phyloP scores from a whole-genome alignment of 1,140 invertebrate genomes.

The Orchestia grillus region DNA sequence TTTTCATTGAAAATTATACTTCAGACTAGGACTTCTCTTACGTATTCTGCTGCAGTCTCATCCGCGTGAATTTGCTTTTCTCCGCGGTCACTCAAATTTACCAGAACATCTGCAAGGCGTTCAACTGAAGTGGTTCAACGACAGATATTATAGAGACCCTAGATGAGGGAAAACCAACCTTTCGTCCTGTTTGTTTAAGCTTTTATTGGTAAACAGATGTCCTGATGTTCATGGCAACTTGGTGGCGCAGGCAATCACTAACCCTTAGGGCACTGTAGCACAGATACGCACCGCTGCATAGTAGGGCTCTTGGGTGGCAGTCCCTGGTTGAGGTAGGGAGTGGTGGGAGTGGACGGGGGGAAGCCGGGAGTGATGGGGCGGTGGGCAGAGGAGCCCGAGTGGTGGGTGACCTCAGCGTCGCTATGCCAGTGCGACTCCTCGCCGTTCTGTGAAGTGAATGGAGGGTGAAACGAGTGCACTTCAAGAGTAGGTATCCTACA shows the following conservation, averaged over 20 bases:
- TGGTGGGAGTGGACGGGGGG: slow-evolving; percentile 85
- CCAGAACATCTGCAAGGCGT: too few relatives aligned
- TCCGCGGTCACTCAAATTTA: too few relatives aligned
- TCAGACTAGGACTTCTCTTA: too few relatives aligned
- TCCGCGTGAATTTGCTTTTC: too few relatives aligned
- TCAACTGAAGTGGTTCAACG: neutral
- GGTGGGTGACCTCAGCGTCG: slow-evolving; percentile 68
- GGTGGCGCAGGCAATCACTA: neutral
- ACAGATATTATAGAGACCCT: neutral
- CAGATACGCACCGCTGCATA: slow-evolving; percentile 76
- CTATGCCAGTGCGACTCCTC: slow-evolving; percentile 67
- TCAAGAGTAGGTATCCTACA: neutral
- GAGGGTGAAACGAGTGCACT: neutral
- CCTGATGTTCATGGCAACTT: neutral
- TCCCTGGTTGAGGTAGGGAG: slow-evolving; percentile 81
- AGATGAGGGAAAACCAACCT: neutral
- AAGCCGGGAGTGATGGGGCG: slow-evolving; percentile 90
- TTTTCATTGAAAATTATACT: too few relatives aligned
- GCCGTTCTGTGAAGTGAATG: slow-evolving; percentile 59
- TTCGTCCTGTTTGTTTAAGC: neutral
- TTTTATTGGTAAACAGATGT: neutral
- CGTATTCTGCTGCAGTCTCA: too few relatives aligned
- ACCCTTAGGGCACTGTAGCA: neutral
- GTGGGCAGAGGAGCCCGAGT: neutral
- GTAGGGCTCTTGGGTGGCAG: slow-evolving; percentile 80